These are phyloP conservation scores for Bicyclus anynana DNA, from an alignment of 1,140 invertebrate species.

Conservation along the genomic window DNA sequence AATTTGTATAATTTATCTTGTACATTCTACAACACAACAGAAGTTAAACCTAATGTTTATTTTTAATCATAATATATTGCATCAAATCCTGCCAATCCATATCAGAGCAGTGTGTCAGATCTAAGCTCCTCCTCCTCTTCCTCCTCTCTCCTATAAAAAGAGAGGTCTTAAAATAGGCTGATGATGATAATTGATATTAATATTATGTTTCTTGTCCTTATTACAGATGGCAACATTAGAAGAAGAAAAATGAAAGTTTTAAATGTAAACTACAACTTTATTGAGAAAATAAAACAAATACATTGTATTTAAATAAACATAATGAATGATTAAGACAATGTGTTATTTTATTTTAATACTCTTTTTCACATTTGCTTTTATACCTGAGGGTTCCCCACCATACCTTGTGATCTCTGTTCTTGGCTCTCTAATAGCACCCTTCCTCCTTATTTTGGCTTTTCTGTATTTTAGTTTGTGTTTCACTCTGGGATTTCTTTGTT, in stretches of 20 bases:
- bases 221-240: constrained; percentile 70
- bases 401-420: constrained; percentile 89
- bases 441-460: constrained; percentile 93
- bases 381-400: constrained; percentile 93
- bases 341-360: constrained; percentile 89
- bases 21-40: no score
- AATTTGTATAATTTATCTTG: no score
- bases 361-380: constrained; percentile 90
- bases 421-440: constrained; percentile 90
- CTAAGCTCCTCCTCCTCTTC: no score
- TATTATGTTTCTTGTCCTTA: constrained; percentile 28
- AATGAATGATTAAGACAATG: constrained; percentile 18
- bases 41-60: no score
- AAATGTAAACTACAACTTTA: no score
- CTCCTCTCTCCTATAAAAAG: no score
- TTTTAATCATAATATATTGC: no score
- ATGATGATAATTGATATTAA: no score
- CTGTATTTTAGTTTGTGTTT: constrained; percentile 94
- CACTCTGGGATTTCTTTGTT: constrained; percentile 94
- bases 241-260: constrained; percentile 18
- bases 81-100: no score
- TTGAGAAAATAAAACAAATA: constrained; percentile 34
- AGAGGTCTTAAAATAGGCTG: no score
- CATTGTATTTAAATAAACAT: constrained; percentile 33
- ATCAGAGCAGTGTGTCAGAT: no score